Percentiles rank a stretch among this genome's conserved stretches.
phyloP scores from a whole-genome alignment of 2,113 vertebrate genomes.

The Castor canadensis region DNA sequence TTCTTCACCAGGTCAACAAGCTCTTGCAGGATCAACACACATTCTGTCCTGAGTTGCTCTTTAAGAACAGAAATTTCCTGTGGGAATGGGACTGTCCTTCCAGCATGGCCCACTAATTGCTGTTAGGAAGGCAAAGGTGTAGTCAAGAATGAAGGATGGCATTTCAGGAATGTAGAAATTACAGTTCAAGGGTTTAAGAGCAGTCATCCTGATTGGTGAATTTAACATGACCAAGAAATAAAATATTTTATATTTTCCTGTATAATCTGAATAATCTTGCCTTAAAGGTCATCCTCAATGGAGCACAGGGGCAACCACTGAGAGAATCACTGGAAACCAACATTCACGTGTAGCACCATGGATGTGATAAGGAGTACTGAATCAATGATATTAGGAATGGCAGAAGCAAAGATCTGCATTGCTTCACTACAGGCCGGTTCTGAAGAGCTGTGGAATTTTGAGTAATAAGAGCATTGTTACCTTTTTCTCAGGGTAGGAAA shows the following conservation, averaged over 20 bases:
- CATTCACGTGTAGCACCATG: neutral
- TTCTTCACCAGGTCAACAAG: too few relatives aligned
- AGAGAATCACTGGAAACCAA: neutral
- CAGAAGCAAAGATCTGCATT: neutral
- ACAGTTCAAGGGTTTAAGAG: neutral
- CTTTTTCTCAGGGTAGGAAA: neutral
- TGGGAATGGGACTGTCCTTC: neutral
- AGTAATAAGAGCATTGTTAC: neutral
- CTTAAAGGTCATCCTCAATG: neutral
- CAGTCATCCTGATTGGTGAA: neutral
- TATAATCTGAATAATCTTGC: neutral
- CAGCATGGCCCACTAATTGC: fast-evolving
- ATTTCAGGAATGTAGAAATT: neutral
- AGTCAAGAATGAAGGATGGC: neutral
- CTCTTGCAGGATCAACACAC: neutral
- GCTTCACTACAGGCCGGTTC: neutral
- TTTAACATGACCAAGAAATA: neutral
- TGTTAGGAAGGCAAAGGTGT: neutral
- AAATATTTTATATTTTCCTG: neutral
- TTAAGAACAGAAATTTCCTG: neutral
- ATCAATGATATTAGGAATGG: neutral
- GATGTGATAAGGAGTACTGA: neutral
- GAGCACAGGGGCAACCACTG: neutral
- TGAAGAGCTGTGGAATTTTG: neutral
- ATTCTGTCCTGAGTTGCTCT: too few relatives aligned